Evolutionary conservation across 2,797 vertebrate genomes (phyloP).

Genomic region (Danio tinwini): DNA sequence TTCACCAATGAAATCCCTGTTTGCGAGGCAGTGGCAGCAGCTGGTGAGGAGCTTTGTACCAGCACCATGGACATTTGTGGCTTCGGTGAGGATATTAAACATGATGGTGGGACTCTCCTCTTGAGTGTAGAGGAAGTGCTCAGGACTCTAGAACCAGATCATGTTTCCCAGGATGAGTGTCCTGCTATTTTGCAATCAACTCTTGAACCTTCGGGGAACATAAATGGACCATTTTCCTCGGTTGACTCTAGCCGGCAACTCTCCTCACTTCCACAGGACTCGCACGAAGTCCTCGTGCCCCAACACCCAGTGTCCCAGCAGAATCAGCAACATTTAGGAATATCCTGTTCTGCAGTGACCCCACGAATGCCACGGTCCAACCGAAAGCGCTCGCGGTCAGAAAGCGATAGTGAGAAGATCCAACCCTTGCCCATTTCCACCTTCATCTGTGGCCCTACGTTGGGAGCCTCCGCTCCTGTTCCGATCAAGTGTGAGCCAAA

Average conservation of each 20-base stretch:
- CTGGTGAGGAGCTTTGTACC: conserved; percentile 83
- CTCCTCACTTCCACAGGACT: conserved; percentile 68
- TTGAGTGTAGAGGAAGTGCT: conserved; percentile 97
- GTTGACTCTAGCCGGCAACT: conserved; percentile 65
- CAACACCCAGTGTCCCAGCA: conserved; percentile 78
- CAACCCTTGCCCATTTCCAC: conserved; percentile 94
- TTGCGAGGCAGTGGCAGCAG: conserved; percentile 83
- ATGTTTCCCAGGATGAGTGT: conserved; percentile 65
- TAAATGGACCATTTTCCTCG: conserved; percentile 81
- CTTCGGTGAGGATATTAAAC: conserved; percentile 91
- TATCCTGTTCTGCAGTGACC: conserved; percentile 84
- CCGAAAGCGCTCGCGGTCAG: conserved; percentile 94
- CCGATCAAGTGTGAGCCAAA: conserved; percentile 87
- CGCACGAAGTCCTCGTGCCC: conserved; percentile 74
- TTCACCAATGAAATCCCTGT: conserved; percentile 83
- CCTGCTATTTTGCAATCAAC: conserved; percentile 77
- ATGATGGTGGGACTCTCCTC: conserved; percentile 86
- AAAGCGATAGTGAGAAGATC: conserved; percentile 97
- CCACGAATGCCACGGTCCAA: conserved; percentile 85
- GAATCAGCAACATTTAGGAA: conserved; percentile 79
- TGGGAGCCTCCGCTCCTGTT: conserved; percentile 83
- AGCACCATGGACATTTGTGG: conserved; percentile 85
- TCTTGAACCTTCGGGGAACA: conserved; percentile 79
- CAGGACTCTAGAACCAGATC: conserved; percentile 91
- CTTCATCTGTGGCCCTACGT: conserved; percentile 84